These are phyloP conservation scores for Cheilosia soror DNA, from an alignment of 2,888 invertebrate species.

Conservation along the genomic window DNA sequence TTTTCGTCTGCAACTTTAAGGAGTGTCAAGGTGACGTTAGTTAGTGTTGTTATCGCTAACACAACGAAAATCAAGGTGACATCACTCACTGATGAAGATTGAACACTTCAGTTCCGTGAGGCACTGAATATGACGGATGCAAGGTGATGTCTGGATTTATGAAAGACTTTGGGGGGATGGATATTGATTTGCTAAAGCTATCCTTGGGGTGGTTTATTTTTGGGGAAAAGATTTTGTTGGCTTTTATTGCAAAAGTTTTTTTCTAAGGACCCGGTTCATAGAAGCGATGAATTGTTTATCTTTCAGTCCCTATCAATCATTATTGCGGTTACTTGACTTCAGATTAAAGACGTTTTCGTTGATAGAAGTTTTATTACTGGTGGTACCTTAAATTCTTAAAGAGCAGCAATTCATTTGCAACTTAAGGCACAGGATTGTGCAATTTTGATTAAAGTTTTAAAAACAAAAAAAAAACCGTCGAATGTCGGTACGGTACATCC, in stretches of 20 bases:
- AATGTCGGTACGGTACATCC: no score
- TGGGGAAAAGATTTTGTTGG: not conserved
- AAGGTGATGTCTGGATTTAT: constrained; percentile 39
- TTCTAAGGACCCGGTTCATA: not conserved
- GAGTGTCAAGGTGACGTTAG: constrained; percentile 35
- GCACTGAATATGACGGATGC: constrained; percentile 51
- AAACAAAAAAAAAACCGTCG: no score
- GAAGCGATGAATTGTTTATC: constrained; percentile 18
- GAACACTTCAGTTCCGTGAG: constrained; percentile 41
- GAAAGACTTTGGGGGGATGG: not conserved
- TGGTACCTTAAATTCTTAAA: not conserved
- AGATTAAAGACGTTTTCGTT: constrained; percentile 1
- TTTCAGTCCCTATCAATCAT: constrained; percentile 44
- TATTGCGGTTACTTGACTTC: constrained; percentile 8
- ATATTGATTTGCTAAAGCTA: not conserved
- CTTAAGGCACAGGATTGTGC: no score
- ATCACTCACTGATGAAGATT: constrained; percentile 69
- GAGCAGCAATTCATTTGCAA: no score
- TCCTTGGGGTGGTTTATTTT: not conserved
- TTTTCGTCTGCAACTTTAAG: constrained; percentile 38
- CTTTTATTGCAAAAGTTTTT: not conserved
- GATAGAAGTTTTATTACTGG: not conserved
- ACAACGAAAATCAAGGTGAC: constrained; percentile 48
- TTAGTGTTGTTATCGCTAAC: constrained; percentile 49
- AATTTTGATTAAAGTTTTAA: no score